Percentiles rank a stretch among this genome's conserved stretches.
Evolutionary conservation across 2,888 invertebrate genomes (phyloP).

Genomic region (Drosophila multiciliata): DNA sequence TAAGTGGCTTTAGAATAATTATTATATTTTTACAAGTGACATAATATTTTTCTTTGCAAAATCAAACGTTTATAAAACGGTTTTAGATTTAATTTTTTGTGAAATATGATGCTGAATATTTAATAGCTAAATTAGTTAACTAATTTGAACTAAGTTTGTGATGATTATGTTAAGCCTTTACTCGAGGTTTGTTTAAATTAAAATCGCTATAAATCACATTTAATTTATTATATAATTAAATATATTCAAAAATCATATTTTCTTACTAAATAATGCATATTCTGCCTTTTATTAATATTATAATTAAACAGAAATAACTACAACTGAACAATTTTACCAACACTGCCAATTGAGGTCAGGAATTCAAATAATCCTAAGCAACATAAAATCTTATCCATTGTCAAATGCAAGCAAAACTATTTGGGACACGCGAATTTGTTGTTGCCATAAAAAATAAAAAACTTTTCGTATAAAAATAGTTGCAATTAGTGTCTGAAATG

Average conservation of each 20-base stretch:
- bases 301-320: constrained; percentile 2
- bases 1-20: constrained; percentile 20
- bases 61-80: constrained; percentile 5
- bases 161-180: constrained; percentile 5
- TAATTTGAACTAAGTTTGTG: constrained; percentile 3
- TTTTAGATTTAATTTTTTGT: not conserved
- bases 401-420: constrained; percentile 34
- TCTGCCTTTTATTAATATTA: constrained; percentile 6
- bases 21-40: constrained; percentile 1
- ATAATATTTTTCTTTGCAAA: constrained; percentile 1
- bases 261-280: not conserved
- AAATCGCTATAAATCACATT: not conserved
- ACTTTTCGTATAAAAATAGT: constrained; percentile 41
- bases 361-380: constrained; percentile 38
- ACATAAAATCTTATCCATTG: constrained; percentile 28
- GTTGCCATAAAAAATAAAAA: constrained; percentile 12
- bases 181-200: not conserved
- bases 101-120: not conserved
- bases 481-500: constrained; percentile 49
- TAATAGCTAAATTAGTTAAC: constrained; percentile 12
- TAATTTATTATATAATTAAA: not conserved
- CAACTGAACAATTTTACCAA: constrained; percentile 5
- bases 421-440: constrained; percentile 38
- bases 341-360: constrained; percentile 43
- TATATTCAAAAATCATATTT: not conserved